phyloP scores from a whole-genome alignment of 35 echinoderm and acorn worm species.

The Lytechinus pictus region DNA sequence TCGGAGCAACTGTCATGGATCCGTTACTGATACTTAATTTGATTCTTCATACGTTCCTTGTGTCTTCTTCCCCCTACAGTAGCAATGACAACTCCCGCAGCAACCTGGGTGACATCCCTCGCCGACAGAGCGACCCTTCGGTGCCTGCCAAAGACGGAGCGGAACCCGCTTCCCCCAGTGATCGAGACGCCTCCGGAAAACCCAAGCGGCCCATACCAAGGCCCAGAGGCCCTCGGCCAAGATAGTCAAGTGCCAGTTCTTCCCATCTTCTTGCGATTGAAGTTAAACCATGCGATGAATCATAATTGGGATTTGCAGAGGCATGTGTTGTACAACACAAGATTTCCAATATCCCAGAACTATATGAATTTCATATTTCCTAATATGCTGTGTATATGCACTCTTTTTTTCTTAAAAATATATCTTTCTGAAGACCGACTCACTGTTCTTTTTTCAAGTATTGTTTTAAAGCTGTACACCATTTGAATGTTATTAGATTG shows the following conservation, averaged over 20 bases:
- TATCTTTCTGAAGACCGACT: no score
- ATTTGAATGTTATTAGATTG: no score
- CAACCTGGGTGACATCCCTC: not conserved
- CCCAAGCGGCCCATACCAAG: constrained; percentile 26
- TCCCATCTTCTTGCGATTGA: not conserved
- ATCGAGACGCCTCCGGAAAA: not conserved
- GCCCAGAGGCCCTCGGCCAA: not conserved
- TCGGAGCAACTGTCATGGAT: no score
- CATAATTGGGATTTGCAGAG: not conserved
- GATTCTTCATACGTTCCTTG: not conserved
- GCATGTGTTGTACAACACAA: not conserved
- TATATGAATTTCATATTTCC: not conserved
- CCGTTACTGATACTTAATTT: no score
- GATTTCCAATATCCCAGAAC: not conserved
- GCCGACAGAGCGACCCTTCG: constrained; percentile 32
- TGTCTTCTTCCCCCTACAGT: not conserved
- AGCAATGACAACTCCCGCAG: not conserved
- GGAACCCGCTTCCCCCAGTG: not conserved
- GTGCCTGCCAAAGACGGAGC: not conserved
- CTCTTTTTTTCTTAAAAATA: no score
- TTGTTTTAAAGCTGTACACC: no score
- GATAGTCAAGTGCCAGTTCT: not conserved
- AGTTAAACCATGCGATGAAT: not conserved
- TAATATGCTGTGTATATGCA: not conserved
- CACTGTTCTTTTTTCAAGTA: no score